Base-by-base conservation (phyloP, 1,140 invertebrate genomes). In the Helicoverpa armigera region DNA sequence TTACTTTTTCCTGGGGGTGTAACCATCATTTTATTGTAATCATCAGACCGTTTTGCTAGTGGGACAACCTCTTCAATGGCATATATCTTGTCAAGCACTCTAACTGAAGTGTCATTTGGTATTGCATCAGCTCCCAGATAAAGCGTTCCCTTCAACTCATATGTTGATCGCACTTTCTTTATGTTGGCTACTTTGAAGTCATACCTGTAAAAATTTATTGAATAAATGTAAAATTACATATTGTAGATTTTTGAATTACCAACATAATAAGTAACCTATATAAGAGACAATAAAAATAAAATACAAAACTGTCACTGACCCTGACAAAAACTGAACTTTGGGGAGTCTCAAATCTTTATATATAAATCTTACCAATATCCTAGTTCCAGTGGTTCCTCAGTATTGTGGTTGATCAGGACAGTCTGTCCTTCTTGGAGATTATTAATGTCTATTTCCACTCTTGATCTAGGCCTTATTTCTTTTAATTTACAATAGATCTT, bases 351-450 rank as follows among this genome's bases (percentile, higher is more conserved):
- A 67, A 60, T 29, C 56, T 81, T 72, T 53, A 18, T 60, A 18
- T 51, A 31, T 48, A 81, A 95, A 70, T 97, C 97, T 94, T 96
- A 98, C 98, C 98, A 98, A 89, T 96, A 96, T 12, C 98, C 98
- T 89, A 96, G 95, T 89, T 96, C 95, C 43, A 96, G 93, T 1
- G 97, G 96, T 31, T 97, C 94, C 85, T 98, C 97, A 56, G 96
- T 95, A 89, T 98, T 98, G 85, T 97, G 96, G 95, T 98, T 98
- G 0, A 97, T 95, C 96, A 98, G 96, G 4, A 98, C 96, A 80
- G 87, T 96, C 76, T 97, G 95, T 12, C 96, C 97, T 23, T 95
- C 85, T 87, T 96, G 92, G 13, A 98, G 87, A 69, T 97, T 93
- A 5, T 95, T 86, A 67, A 96, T 90, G 56, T 95, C 86, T 54